phyloP scores from a whole-genome alignment of 2,113 vertebrate species.

The Calyptommatus sinebrachiatus region DNA sequence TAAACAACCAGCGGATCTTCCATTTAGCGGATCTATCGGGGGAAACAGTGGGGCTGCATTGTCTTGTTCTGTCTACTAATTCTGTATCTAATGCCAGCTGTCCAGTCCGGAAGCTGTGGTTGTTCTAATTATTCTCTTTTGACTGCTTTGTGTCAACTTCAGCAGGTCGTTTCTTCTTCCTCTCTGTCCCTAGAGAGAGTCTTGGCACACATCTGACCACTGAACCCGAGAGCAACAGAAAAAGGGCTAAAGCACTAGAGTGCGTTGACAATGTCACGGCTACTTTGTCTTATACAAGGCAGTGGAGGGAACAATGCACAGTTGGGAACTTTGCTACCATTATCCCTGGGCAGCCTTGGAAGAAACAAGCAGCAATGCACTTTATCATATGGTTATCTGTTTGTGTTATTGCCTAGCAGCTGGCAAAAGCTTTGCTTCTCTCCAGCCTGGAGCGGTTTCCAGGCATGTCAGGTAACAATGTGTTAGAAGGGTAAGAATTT shows the following conservation, averaged over 20 bases:
- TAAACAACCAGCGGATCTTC: background rate
- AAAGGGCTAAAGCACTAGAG: background rate
- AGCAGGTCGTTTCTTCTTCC: constrained; percentile 9
- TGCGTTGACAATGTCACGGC: background rate
- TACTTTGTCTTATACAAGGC: background rate
- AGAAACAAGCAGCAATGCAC: too few relatives aligned
- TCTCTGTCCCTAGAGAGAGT: background rate
- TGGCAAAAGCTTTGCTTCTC: background rate
- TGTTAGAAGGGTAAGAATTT: background rate
- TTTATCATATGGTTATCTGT: background rate
- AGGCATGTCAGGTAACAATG: too few relatives aligned
- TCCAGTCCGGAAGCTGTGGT: background rate
- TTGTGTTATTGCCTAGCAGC: too few relatives aligned
- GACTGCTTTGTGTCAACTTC: background rate
- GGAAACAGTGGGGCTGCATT: background rate
- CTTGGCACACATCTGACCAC: background rate
- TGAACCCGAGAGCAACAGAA: constrained; percentile 13
- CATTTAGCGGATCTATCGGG: rapidly evolving
- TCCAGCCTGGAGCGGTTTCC: background rate
- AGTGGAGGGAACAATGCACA: too few relatives aligned
- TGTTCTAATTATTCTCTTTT: background rate
- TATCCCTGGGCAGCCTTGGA: background rate
- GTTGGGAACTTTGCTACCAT: background rate
- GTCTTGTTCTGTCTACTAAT: background rate
- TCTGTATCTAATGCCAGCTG: background rate